A percentile compares a stretch with the other conserved stretches of the same genome.
Evolutionary conservation across 1,140 invertebrate species (phyloP).

Genomic region (Heterodera carotae): DNA sequence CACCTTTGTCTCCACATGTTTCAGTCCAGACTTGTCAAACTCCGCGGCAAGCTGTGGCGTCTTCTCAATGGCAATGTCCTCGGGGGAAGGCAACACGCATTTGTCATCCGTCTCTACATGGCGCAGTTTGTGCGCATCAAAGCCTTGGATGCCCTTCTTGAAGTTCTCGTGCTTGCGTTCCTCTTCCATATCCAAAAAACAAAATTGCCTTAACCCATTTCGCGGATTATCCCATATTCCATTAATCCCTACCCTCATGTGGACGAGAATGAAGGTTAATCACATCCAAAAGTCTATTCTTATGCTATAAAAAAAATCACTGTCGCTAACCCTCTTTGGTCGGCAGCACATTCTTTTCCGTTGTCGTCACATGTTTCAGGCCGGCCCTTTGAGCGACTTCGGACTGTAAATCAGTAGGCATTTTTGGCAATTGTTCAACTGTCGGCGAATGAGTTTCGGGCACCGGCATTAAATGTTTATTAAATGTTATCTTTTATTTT

Average conservation of each 20-base stretch:
- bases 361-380: constrained; percentile 39
- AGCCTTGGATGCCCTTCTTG: constrained; percentile 39
- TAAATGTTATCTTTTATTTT: no score
- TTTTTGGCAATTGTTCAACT: constrained; percentile 39
- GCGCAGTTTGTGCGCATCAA: constrained; percentile 34
- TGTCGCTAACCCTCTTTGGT: constrained; percentile 38
- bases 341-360: constrained; percentile 44
- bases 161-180: constrained; percentile 42
- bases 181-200: constrained; percentile 39
- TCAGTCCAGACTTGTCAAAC: constrained; percentile 39
- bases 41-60: constrained; percentile 41
- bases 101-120: constrained; percentile 39
- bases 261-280: no score
- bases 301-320: not conserved
- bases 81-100: constrained; percentile 32
- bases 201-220: no score
- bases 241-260: no score
- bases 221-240: no score
- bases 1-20: constrained; percentile 38
- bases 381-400: constrained; percentile 30
- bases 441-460: constrained; percentile 31
- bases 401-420: constrained; percentile 35
- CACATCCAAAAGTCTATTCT: not conserved
- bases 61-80: constrained; percentile 41
- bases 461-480: not conserved